Conservation (phyloP, 2,797 vertebrate genomes). For the Cyclopterus lumpus region DNA sequence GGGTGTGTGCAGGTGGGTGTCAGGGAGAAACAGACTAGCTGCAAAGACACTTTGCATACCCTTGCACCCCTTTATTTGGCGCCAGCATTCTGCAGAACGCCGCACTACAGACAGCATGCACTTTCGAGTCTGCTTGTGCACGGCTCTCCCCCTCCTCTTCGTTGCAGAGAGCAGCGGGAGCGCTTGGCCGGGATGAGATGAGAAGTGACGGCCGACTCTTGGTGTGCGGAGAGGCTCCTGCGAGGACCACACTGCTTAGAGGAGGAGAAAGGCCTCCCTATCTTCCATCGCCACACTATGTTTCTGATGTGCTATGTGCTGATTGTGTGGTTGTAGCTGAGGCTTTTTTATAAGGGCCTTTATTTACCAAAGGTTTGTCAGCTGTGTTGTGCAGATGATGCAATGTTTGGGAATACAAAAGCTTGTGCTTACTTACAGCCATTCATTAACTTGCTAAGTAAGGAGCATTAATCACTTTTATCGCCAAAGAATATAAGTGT, state of each 20-base stretch:
- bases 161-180: slow-evolving; percentile 45
- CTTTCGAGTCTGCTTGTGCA: slow-evolving; percentile 23
- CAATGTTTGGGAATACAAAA: slow-evolving; percentile 2
- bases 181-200: slow-evolving; percentile 47
- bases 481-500: not conserved
- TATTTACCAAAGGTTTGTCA: slow-evolving; percentile 14
- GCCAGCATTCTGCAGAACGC: slow-evolving; percentile 26
- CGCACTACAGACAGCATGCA: slow-evolving; percentile 19
- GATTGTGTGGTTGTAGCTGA: slow-evolving; percentile 27
- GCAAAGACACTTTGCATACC: not conserved
- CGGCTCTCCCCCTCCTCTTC: slow-evolving; percentile 13
- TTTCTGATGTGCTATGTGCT: slow-evolving; percentile 14
- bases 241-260: slow-evolving; percentile 26
- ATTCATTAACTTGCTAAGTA: slow-evolving; percentile 3
- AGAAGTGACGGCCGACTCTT: slow-evolving; percentile 66
- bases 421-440: not conserved
- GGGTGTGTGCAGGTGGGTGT: not conserved
- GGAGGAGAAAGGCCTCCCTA: slow-evolving; percentile 16
- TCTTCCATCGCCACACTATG: slow-evolving; percentile 4
- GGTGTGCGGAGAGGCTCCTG: slow-evolving; percentile 44
- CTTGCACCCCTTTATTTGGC: not conserved
- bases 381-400: slow-evolving; percentile 14
- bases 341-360: slow-evolving; percentile 9
- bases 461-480: not conserved
- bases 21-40: not conserved